Conservation (phyloP, 2,113 vertebrate species). For the Sakesphorus luctuosus region DNA sequence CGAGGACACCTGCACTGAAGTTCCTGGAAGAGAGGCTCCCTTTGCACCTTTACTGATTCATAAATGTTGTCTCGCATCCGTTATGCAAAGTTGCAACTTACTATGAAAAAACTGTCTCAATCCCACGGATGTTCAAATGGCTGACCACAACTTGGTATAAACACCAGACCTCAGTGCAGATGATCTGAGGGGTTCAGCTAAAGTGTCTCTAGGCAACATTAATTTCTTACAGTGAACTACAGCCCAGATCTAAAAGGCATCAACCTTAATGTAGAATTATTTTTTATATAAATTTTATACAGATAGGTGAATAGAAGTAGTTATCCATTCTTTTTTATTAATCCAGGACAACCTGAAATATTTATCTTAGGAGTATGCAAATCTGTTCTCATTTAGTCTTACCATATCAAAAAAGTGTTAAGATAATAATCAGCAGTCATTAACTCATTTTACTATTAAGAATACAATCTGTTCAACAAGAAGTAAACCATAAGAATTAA, state of each 20-base stretch:
- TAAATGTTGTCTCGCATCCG: background rate
- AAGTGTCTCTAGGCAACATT: background rate
- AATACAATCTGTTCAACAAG: background rate
- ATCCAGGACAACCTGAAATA: background rate
- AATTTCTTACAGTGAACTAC: background rate
- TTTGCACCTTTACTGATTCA: background rate
- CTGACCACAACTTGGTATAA: background rate
- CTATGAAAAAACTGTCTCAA: background rate
- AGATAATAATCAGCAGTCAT: background rate
- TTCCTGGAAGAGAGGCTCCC: background rate
- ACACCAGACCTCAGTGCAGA: background rate
- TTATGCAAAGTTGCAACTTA: background rate
- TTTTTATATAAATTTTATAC: background rate
- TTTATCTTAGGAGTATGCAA: background rate
- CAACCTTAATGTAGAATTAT: background rate
- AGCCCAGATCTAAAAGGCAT: background rate
- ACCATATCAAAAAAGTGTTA: background rate
- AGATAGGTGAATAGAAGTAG: background rate
- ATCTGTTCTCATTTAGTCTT: background rate
- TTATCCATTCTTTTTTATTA: background rate
- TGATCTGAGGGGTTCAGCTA: background rate
- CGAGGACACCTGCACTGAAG: background rate
- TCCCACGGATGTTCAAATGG: background rate
- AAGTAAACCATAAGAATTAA: background rate
- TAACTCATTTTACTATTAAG: background rate